These are phyloP conservation scores for Acrocephalus arundinaceus DNA, from an alignment of 2,113 vertebrate genomes.

Conservation along the genomic window DNA sequence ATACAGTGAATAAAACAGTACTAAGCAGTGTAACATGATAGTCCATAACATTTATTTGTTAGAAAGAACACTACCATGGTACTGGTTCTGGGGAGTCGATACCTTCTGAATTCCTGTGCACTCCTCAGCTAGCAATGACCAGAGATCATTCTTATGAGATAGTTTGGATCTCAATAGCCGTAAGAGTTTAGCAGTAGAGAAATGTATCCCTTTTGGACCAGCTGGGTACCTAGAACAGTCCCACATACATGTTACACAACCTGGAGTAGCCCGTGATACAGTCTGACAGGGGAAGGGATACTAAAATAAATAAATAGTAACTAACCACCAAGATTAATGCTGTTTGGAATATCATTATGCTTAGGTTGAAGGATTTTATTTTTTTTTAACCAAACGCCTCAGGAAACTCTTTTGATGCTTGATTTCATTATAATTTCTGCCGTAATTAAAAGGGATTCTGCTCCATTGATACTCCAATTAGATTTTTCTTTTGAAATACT, in stretches of 20 bases:
- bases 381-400: neutral
- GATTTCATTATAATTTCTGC: neutral
- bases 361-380: neutral
- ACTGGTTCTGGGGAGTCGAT: neutral
- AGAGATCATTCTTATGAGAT: neutral
- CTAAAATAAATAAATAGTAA: neutral
- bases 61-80: neutral
- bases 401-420: neutral
- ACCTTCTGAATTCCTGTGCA: neutral
- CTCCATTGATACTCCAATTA: neutral
- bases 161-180: neutral
- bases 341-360: neutral
- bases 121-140: neutral
- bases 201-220: neutral
- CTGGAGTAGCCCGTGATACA: neutral
- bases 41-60: neutral
- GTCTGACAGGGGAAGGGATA: neutral
- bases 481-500: neutral
- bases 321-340: neutral
- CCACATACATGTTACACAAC: fast-evolving
- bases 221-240: neutral
- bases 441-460: neutral
- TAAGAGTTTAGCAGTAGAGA: neutral
- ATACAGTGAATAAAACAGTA: neutral
- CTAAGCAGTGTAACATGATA: neutral